Conservation (phyloP, 2,113 vertebrate species). For the Brachyhypopomus gauderio region DNA sequence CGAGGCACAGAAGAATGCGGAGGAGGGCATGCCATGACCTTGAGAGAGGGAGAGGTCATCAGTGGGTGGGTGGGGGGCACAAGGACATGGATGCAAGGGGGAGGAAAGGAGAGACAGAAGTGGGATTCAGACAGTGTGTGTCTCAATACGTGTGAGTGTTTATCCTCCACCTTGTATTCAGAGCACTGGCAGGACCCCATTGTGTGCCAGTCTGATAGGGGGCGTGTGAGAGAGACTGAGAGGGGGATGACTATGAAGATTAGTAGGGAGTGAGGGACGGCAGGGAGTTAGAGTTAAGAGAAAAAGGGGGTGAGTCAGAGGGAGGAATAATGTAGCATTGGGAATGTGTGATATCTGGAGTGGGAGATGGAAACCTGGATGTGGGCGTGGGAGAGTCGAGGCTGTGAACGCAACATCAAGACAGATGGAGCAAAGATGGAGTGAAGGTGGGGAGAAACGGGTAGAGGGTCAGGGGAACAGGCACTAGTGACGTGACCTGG, state of each 20-base stretch:
- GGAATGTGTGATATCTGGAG: constrained; percentile 35
- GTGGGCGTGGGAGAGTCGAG: neutral
- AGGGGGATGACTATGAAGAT: constrained; percentile 38
- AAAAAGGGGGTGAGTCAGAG: neutral
- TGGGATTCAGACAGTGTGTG: constrained; percentile 45
- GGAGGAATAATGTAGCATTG: neutral
- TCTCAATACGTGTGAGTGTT: neutral
- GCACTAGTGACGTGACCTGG: neutral
- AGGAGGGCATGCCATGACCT: constrained; percentile 25
- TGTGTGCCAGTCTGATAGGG: constrained; percentile 3
- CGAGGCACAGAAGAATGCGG: constrained; percentile 16
- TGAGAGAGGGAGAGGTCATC: constrained; percentile 10
- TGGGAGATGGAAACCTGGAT: neutral
- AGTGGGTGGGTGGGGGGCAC: neutral
- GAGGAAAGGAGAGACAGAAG: neutral
- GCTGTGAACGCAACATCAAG: constrained; percentile 53
- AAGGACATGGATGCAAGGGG: neutral
- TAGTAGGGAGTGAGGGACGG: constrained; percentile 39
- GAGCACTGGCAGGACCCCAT: constrained; percentile 1
- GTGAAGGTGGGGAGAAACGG: no score
- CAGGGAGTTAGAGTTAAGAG: neutral
- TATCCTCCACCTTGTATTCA: constrained; percentile 31
- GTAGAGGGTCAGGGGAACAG: no score
- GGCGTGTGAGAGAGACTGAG: constrained; percentile 37
- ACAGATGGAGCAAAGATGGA: constrained; percentile 21